These are phyloP conservation scores for Temnothorax longispinosus DNA, from an alignment of 1,140 invertebrate genomes.

Conservation along the genomic window DNA sequence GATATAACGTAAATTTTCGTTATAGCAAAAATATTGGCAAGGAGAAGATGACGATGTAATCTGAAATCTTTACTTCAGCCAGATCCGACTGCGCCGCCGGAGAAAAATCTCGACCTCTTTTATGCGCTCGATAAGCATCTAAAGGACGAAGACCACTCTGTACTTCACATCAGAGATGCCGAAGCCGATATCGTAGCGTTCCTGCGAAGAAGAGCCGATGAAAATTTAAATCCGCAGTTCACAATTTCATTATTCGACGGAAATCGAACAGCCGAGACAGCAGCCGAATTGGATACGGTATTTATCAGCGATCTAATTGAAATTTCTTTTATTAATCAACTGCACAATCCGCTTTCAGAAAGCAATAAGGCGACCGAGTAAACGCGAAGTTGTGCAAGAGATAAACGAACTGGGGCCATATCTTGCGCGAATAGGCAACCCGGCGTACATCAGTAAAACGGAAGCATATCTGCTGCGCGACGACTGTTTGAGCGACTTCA, in stretches of 20 bases:
- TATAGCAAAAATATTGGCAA: not conserved
- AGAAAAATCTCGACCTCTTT: slow-evolving; percentile 89
- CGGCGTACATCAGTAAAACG: slow-evolving; percentile 74
- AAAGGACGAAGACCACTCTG: slow-evolving; percentile 84
- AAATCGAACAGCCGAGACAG: not conserved
- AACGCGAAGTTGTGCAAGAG: slow-evolving; percentile 79
- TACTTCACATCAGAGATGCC: slow-evolving; percentile 83
- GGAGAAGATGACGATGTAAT: not conserved
- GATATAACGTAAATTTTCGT: slow-evolving; percentile 87
- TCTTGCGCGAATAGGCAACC: slow-evolving; percentile 85
- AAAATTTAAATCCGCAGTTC: slow-evolving; percentile 84
- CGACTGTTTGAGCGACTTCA: slow-evolving; percentile 87
- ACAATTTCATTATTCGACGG: slow-evolving; percentile 86
- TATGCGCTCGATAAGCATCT: slow-evolving; percentile 85
- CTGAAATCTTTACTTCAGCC: slow-evolving; percentile 78
- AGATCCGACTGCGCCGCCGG: slow-evolving; percentile 87
- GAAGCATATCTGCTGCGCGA: slow-evolving; percentile 83
- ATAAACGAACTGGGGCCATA: slow-evolving; percentile 87
- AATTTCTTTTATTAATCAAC: not conserved
- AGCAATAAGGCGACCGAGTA: slow-evolving; percentile 43
- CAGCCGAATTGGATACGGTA: not conserved
- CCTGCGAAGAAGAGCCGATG: slow-evolving; percentile 82
- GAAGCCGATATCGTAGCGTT: slow-evolving; percentile 85
- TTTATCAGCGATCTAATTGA: not conserved
- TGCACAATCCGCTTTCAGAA: not conserved